Evolutionary conservation across 1,140 invertebrate genomes (phyloP), one percentile per base, ranked within the genome.

Genomic region (Apolygus lucorum): DNA sequence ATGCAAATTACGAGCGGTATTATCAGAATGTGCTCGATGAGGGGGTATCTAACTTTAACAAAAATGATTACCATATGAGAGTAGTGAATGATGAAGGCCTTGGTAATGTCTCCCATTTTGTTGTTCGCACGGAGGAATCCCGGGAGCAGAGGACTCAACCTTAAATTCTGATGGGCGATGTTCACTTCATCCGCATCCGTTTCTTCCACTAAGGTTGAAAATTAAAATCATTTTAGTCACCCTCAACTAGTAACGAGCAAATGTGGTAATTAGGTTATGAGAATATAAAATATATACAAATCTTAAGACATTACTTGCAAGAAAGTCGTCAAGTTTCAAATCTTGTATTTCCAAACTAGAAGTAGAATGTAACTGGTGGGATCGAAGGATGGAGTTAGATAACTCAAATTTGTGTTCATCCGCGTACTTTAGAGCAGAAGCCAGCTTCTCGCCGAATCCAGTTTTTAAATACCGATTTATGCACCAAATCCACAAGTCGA

Each of bases 281-380:
- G n/a, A n/a, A n/a, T n/a, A n/a, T n/a, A n/a, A n/a, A n/a, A n/a
- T n/a, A n/a, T n/a, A n/a, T n/a, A n/a, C n/a, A n/a, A n/a, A n/a
- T n/a, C n/a, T n/a, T n/a, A n/a, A n/a, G n/a, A n/a, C n/a, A n/a
- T 13, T 59, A 59, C 54, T 59, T 4, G 11, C 54, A 4, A 59
- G 22, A 59, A 59, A 59, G 22, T 59, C 54, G 54, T 59, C 54
- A 8, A 59, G 54, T 59, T 59, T 59, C 22, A 22, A 59, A 59
- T 59, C 54, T 14, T 4, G 22, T 21, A 4, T 22, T 59, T 11
- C 54, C 11, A 22, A 4, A 17, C 4, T 4, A 4, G 22, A 4
- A 4, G 54, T 17, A 4, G 11, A 14, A 4, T 4, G 11, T 4
- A 11, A 21, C 8, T 59, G 22, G 22, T 59, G 22, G 54, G 54